Evolutionary conservation across 2,113 vertebrate species (phyloP).

Genomic region (Epinephelus fuscoguttatus): DNA sequence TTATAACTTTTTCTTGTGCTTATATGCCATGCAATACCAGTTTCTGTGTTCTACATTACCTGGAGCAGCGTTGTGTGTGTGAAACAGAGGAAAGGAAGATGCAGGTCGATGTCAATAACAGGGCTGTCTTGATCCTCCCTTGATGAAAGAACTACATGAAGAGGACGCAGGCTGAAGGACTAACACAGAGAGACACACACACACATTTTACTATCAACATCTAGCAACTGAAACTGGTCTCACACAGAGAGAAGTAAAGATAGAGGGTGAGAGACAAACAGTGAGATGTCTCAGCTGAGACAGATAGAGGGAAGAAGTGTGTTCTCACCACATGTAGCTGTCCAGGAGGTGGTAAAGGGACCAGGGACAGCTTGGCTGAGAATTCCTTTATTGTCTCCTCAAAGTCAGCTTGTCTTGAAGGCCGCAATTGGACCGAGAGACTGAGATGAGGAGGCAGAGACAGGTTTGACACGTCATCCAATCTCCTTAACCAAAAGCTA

Average conservation of each 20-base stretch:
- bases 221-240: neutral
- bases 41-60: conserved; percentile 78
- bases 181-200: conserved; percentile 64
- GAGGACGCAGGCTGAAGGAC: conserved; percentile 91
- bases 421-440: conserved; percentile 88
- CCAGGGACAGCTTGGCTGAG: conserved; percentile 92
- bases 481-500: neutral
- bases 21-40: neutral
- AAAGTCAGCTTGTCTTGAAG: conserved; percentile 85
- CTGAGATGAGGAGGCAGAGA: conserved; percentile 69
- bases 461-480: neutral
- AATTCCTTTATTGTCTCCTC: conserved; percentile 93
- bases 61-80: conserved; percentile 89
- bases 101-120: conserved; percentile 92
- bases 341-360: conserved; percentile 94
- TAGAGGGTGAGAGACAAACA: neutral
- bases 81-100: conserved; percentile 94
- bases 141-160: conserved; percentile 93
- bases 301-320: neutral
- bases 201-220: neutral
- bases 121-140: conserved; percentile 89
- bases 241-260: conserved; percentile 8
- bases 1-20: neutral
- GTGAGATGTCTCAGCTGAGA: neutral
- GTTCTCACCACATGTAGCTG: conserved; percentile 93